Evolutionary conservation across 2,888 invertebrate genomes (phyloP).

Genomic region (Leucoma salicis): DNA sequence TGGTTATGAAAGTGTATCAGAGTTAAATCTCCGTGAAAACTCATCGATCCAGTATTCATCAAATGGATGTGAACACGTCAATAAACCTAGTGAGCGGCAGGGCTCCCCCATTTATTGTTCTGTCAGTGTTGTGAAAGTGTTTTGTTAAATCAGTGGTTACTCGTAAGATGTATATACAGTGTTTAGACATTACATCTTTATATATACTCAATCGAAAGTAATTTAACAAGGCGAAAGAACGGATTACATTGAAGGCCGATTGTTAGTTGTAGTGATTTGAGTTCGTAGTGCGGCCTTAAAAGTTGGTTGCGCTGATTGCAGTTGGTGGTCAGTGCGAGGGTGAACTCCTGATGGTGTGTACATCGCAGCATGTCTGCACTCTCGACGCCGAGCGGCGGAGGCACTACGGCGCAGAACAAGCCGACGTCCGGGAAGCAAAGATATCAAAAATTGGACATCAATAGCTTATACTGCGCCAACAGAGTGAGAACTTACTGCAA

Average conservation of each 20-base stretch:
- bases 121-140: conserved; percentile 71
- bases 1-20: conserved; percentile 31
- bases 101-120: conserved; percentile 60
- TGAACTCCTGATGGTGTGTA: conserved; percentile 90
- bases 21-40: conserved; percentile 43
- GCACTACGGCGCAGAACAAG: conserved; percentile 81
- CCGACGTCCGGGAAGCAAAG: conserved; percentile 92
- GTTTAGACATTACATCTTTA: conserved; percentile 2
- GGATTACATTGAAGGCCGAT: conserved; percentile 44
- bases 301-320: conserved; percentile 60
- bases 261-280: conserved; percentile 39
- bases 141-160: conserved; percentile 34
- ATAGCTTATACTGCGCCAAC: conserved; percentile 95
- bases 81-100: conserved; percentile 73
- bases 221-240: conserved; percentile 14
- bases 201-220: conserved; percentile 4
- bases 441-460: conserved; percentile 98
- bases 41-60: conserved; percentile 71
- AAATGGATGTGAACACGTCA: conserved; percentile 80
- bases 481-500: conserved; percentile 82
- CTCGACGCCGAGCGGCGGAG: conserved; percentile 90
- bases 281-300: conserved; percentile 35
- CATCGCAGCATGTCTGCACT: conserved; percentile 98
- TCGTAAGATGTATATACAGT: conserved; percentile 32
- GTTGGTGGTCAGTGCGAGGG: conserved; percentile 79